Evolutionary conservation across 2,888 invertebrate genomes (phyloP).

Genomic region (Idaea aversata): DNA sequence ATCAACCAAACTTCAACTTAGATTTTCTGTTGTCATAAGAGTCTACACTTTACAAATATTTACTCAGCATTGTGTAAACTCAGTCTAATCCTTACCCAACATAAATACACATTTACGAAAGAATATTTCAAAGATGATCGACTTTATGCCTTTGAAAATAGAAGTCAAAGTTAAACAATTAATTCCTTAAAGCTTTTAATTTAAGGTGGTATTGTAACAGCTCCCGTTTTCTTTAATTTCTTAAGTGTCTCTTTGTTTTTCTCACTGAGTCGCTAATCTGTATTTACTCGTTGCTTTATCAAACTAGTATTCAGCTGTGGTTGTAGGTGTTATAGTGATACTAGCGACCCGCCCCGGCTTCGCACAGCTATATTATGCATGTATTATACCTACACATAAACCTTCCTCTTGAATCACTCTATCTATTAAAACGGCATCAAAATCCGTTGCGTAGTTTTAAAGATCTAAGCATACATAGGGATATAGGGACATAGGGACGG

Average conservation of each 20-base stretch:
- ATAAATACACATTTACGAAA: slow-evolving; percentile 29
- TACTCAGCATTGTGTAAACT: slow-evolving; percentile 58
- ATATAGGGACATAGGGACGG: no score
- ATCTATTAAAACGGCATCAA: no score
- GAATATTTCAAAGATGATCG: slow-evolving; percentile 9
- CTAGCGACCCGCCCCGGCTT: no score
- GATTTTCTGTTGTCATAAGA: slow-evolving; percentile 52
- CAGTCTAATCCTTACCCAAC: slow-evolving; percentile 40
- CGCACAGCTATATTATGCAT: no score
- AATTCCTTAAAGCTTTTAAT: slow-evolving; percentile 8
- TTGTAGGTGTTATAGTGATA: neutral
- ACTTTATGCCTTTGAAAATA: slow-evolving; percentile 14
- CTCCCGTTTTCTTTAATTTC: slow-evolving; percentile 52
- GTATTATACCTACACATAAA: no score
- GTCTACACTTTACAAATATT: slow-evolving; percentile 61
- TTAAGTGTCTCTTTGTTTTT: slow-evolving; percentile 56
- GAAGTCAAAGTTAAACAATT: slow-evolving; percentile 22
- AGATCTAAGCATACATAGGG: no score
- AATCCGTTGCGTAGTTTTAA: no score
- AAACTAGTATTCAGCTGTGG: slow-evolving; percentile 7
- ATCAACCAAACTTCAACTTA: slow-evolving; percentile 46
- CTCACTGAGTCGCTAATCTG: slow-evolving; percentile 57
- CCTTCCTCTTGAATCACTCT: no score
- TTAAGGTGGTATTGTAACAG: slow-evolving; percentile 31
- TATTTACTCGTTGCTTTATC: slow-evolving; percentile 39